A percentile compares a stretch with the other conserved stretches of the same genome.
These are phyloP conservation scores for Engystomops pustulosus DNA, from an alignment of 2,113 vertebrate genomes.

Conservation along the genomic window DNA sequence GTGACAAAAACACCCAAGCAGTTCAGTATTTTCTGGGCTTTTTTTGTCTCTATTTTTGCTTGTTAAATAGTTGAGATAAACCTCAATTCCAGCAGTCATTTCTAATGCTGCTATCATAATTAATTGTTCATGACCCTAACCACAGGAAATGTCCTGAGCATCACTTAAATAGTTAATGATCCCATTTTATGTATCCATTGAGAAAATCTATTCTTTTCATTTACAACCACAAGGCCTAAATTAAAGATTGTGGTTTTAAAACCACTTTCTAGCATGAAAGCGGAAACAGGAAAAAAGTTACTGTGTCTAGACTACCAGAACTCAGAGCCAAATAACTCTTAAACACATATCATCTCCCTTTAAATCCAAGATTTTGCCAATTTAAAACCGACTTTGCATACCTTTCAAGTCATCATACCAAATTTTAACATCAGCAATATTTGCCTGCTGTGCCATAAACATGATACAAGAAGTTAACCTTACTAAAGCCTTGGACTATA, in stretches of 20 bases:
- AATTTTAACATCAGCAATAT: neutral
- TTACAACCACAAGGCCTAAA: constrained; percentile 54
- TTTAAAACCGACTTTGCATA: neutral
- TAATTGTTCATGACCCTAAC: constrained; percentile 31
- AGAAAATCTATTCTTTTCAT: constrained; percentile 53
- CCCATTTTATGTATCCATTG: constrained; percentile 43
- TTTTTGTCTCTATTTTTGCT: neutral
- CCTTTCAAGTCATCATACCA: neutral
- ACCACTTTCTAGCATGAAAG: constrained; percentile 39
- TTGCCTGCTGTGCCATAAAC: neutral
- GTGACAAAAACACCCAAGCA: constrained; percentile 28
- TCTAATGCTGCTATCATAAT: constrained; percentile 6
- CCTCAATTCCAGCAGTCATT: neutral
- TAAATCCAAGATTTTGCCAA: neutral
- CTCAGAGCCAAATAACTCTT: constrained; percentile 19
- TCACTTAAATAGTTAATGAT: constrained; percentile 41
- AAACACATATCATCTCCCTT: neutral
- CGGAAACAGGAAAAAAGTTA: constrained; percentile 33
- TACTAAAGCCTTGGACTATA: neutral
- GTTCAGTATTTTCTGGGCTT: neutral
- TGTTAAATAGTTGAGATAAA: neutral
- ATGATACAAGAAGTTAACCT: neutral
- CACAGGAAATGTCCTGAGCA: constrained; percentile 52
- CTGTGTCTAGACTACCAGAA: constrained; percentile 32
- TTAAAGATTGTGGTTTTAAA: constrained; percentile 56